phyloP scores from a whole-genome alignment of 2,113 vertebrate genomes.

The Limnothrissa miodon region DNA sequence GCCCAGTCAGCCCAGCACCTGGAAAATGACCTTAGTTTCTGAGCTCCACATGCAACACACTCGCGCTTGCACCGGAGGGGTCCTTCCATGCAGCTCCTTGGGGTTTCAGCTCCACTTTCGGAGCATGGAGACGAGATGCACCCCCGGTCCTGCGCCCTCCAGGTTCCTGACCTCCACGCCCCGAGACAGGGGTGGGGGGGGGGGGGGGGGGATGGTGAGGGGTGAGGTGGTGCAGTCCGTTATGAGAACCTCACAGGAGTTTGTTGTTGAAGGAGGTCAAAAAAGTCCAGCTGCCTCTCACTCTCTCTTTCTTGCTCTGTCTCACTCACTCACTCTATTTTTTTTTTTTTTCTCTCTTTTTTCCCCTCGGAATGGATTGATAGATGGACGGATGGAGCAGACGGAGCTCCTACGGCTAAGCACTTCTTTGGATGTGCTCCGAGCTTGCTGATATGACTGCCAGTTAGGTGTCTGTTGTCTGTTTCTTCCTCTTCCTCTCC shows the following conservation, averaged over 20 bases:
- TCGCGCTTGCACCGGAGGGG: not conserved
- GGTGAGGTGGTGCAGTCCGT: not conserved
- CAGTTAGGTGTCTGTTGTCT: not conserved
- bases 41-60: not conserved
- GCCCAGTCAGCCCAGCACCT: not conserved
- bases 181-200: too few relatives aligned
- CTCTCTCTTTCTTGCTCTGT: not conserved
- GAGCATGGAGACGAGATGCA: not conserved
- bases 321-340: too few relatives aligned
- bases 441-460: not conserved
- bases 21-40: not conserved
- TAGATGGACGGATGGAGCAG: not conserved
- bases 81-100: not conserved
- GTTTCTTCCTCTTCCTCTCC: not conserved
- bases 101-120: not conserved
- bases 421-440: not conserved
- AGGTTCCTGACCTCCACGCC: not conserved
- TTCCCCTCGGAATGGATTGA: too few relatives aligned
- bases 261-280: conserved; percentile 5
- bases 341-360: not conserved
- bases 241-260: not conserved
- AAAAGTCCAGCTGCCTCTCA: not conserved
- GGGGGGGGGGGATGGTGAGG: too few relatives aligned
- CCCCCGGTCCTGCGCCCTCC: not conserved
- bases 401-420: not conserved